Conservation (phyloP, 2,888 invertebrate genomes). For the Syrphus vitripennis region DNA sequence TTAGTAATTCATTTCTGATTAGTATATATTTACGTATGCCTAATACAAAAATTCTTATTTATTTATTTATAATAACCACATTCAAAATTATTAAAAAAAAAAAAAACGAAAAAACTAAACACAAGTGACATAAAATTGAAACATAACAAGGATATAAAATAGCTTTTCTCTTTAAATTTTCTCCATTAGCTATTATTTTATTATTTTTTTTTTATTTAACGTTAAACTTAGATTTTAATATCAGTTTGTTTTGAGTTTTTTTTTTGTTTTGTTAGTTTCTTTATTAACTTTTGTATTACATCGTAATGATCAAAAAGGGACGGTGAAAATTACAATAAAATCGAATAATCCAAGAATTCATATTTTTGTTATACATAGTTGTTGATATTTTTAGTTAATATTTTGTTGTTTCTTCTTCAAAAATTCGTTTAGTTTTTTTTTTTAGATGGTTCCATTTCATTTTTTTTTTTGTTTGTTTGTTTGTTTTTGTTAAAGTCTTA, state of each 20-base stretch:
- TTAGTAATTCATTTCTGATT: conserved; percentile 35
- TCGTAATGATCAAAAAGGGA: conserved; percentile 78
- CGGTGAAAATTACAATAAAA: conserved; percentile 81
- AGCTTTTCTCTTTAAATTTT: conserved; percentile 32
- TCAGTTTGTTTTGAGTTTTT: conserved; percentile 46
- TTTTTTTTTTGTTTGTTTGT: too few relatives aligned
- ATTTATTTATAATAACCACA: conserved; percentile 10
- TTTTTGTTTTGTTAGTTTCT: conserved; percentile 30
- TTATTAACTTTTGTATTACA: conserved; percentile 66
- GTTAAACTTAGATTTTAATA: conserved; percentile 58
- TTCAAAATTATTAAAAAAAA: conserved; percentile 3
- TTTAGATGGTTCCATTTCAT: conserved; percentile 60
- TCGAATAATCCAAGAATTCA: conserved; percentile 74
- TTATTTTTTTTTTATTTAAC: neutral
- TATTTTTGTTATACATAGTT: conserved; percentile 41
- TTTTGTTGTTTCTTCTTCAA: conserved; percentile 55
- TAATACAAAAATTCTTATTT: conserved; percentile 16
- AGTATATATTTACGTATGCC: neutral
- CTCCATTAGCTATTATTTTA: conserved; percentile 19
- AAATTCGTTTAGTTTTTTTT: conserved; percentile 59
- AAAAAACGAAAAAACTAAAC: conserved; percentile 12
- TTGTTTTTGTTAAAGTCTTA: conserved; percentile 2
- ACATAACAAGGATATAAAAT: conserved; percentile 56
- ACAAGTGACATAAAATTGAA: conserved; percentile 43
- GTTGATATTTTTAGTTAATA: conserved; percentile 63